Percentiles rank a stretch among this genome's conserved stretches.
Conservation (phyloP, 2,797 vertebrate genomes). For the Sebastes baramenuke region DNA sequence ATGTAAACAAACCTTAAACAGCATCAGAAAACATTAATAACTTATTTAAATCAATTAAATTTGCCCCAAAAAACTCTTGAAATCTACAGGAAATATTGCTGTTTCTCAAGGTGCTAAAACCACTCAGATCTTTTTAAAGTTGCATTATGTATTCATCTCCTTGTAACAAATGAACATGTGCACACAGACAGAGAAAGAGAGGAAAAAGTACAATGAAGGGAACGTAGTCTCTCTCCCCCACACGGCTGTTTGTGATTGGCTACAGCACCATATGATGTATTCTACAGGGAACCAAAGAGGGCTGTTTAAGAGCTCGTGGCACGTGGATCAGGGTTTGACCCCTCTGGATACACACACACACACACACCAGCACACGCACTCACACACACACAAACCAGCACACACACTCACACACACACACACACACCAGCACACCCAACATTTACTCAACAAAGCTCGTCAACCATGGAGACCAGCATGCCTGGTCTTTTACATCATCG, state of each 20-base stretch:
- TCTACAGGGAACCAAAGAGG: conserved; percentile 28
- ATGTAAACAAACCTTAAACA: not conserved
- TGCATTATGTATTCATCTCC: not conserved
- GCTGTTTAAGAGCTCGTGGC: conserved; percentile 48
- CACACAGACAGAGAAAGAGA: not conserved
- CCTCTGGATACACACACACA: conserved; percentile 29
- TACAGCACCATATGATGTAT: conserved; percentile 25
- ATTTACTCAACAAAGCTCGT: conserved; percentile 80
- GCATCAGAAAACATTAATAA: not conserved
- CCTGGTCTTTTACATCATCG: conserved; percentile 81
- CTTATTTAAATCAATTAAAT: not conserved
- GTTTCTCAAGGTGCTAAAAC: not conserved
- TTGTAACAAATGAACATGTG: not conserved
- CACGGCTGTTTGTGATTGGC: conserved; percentile 31
- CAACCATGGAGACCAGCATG: conserved; percentile 81
- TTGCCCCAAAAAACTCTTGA: not conserved
- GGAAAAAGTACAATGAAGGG: not conserved
- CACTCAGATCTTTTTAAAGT: not conserved
- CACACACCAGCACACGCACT: not conserved
- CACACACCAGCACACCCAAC: conserved; percentile 38
- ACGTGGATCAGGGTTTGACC: conserved; percentile 45
- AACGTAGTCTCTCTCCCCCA: not conserved
- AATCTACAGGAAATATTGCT: not conserved
- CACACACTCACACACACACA: not conserved
- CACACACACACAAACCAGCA: not conserved